Evolutionary conservation across 2,113 vertebrate species (phyloP).

Genomic region (Steatornis caripensis): DNA sequence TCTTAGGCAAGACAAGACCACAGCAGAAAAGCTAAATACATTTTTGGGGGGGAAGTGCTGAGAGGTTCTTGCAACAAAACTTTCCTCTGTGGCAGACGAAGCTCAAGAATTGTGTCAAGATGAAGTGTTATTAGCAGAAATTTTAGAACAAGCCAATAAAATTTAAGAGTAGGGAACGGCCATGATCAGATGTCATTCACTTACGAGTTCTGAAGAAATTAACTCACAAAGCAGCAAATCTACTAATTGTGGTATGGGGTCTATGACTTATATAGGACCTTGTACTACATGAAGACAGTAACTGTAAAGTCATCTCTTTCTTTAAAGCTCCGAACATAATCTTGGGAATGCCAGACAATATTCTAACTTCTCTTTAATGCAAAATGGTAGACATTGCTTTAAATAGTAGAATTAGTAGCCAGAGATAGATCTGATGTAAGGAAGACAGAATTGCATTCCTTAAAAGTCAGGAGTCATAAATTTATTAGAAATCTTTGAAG

Average conservation of each 20-base stretch:
- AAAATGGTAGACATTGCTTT: background rate
- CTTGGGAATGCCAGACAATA: background rate
- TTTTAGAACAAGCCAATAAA: background rate
- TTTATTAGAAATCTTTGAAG: background rate
- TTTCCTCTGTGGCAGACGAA: background rate
- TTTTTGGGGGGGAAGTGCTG: background rate
- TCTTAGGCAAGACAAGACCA: background rate
- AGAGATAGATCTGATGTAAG: background rate
- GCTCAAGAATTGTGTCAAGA: background rate
- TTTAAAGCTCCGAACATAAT: background rate
- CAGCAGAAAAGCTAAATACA: background rate
- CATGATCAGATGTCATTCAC: background rate
- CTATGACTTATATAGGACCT: background rate
- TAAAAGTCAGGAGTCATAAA: background rate
- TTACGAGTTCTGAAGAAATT: background rate
- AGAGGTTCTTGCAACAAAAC: background rate
- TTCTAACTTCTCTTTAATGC: background rate
- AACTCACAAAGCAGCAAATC: background rate
- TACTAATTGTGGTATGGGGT: background rate
- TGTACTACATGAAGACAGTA: background rate
- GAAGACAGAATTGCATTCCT: background rate
- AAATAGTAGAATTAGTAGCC: background rate
- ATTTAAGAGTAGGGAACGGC: background rate
- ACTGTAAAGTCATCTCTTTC: background rate
- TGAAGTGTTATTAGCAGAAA: background rate